Evolutionary conservation across 2,888 invertebrate species (phyloP).

Genomic region (Octodonta nipae): DNA sequence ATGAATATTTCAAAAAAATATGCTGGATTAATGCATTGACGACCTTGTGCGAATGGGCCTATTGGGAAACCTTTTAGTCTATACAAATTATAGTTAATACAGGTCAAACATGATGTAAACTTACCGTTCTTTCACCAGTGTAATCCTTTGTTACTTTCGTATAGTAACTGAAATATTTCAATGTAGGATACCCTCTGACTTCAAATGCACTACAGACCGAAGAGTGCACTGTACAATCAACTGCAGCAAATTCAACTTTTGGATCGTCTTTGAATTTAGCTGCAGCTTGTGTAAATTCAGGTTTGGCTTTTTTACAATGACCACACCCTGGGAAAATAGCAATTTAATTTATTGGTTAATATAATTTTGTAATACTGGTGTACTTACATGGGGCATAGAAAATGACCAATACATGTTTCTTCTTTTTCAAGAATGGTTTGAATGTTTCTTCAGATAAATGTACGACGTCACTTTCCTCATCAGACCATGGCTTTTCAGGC

Average conservation of each 20-base stretch:
- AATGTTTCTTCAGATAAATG: slow-evolving; percentile 64
- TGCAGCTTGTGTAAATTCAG: slow-evolving; percentile 65
- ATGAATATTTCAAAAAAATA: too few species aligned
- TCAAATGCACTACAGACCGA: slow-evolving; percentile 55
- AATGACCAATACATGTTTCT: slow-evolving; percentile 78
- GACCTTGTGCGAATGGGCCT: too few species aligned
- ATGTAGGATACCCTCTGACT: slow-evolving; percentile 72
- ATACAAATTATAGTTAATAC: too few species aligned
- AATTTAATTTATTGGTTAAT: too few species aligned
- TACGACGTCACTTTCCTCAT: slow-evolving; percentile 55
- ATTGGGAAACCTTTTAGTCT: too few species aligned
- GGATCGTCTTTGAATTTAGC: slow-evolving; percentile 61
- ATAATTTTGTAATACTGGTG: slow-evolving; percentile 23
- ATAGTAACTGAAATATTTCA: slow-evolving; percentile 74
- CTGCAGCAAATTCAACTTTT: slow-evolving; percentile 65
- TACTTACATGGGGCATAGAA: slow-evolving; percentile 89
- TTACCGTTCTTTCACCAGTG: slow-evolving; percentile 44
- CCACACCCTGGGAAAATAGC: slow-evolving; percentile 60
- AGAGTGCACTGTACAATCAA: slow-evolving; percentile 60
- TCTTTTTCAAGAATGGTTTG: slow-evolving; percentile 61
- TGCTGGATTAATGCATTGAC: too few species aligned
- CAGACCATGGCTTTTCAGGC: slow-evolving; percentile 67
- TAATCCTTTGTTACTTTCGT: slow-evolving; percentile 57
- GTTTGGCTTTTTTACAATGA: slow-evolving; percentile 78
- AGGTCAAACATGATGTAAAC: slow-evolving; percentile 4